Conservation (phyloP, 2,797 vertebrate genomes). For the Adrianichthys oophorus region DNA sequence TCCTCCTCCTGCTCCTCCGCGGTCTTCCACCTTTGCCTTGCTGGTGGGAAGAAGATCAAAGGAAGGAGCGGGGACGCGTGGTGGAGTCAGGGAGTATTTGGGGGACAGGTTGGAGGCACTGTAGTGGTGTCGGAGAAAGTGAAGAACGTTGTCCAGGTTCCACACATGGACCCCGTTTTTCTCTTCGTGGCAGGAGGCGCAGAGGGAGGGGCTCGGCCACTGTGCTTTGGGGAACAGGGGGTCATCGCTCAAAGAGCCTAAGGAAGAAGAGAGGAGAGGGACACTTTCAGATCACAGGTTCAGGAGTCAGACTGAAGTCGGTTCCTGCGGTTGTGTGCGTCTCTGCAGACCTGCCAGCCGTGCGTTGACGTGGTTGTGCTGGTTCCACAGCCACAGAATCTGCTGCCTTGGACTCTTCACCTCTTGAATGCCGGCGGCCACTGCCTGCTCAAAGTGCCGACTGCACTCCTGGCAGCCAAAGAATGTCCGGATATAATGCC, state of each 20-base stretch:
- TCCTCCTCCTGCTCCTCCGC: conserved; percentile 14
- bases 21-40: conserved; percentile 15
- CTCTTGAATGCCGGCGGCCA: conserved; percentile 71
- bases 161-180: conserved; percentile 83
- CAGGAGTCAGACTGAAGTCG: background rate
- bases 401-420: conserved; percentile 80
- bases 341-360: conserved; percentile 83
- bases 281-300: background rate
- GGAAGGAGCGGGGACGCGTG: conserved; percentile 9
- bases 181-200: conserved; percentile 88
- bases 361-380: conserved; percentile 89
- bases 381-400: conserved; percentile 91
- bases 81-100: conserved; percentile 55
- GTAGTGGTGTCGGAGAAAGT: conserved; percentile 87
- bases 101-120: conserved; percentile 76
- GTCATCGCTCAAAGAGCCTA: conserved; percentile 91
- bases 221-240: conserved; percentile 88
- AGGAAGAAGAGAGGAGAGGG: conserved; percentile 3
- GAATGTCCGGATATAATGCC: conserved; percentile 84
- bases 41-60: background rate
- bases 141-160: conserved; percentile 82
- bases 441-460: conserved; percentile 87
- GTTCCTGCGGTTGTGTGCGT: background rate
- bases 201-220: conserved; percentile 90
- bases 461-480: conserved; percentile 91